phyloP scores from a whole-genome alignment of 2,113 vertebrate species.

The Chelonoidis abingdonii region DNA sequence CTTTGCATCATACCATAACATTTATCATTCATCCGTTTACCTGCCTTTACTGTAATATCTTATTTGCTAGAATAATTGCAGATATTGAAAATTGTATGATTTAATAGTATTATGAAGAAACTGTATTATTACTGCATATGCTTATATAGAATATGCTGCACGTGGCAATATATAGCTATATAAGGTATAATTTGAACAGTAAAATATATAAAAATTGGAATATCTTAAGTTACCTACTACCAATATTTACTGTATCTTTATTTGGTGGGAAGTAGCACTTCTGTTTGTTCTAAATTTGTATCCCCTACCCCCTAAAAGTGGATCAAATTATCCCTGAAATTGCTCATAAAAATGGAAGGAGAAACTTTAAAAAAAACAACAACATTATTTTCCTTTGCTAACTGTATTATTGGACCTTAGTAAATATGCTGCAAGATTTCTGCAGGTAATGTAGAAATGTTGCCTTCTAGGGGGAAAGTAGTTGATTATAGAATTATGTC shows the following conservation, averaged over 20 bases:
- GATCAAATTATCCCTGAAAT: background rate
- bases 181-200: background rate
- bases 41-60: conserved; percentile 27
- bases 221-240: background rate
- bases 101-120: background rate
- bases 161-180: background rate
- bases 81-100: background rate
- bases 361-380: background rate
- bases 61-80: background rate
- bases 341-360: background rate
- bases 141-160: background rate
- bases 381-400: background rate
- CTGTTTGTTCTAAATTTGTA: background rate
- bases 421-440: background rate
- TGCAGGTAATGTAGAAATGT: background rate
- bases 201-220: background rate
- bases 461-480: background rate
- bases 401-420: background rate
- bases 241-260: background rate
- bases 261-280: background rate
- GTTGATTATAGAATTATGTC: background rate
- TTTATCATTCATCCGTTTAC: conserved; percentile 2
- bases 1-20: background rate
- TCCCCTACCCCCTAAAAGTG: background rate
- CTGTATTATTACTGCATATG: conserved; percentile 18